These are phyloP conservation scores for Naja naja DNA, from an alignment of 2,113 vertebrate genomes.

Conservation along the genomic window DNA sequence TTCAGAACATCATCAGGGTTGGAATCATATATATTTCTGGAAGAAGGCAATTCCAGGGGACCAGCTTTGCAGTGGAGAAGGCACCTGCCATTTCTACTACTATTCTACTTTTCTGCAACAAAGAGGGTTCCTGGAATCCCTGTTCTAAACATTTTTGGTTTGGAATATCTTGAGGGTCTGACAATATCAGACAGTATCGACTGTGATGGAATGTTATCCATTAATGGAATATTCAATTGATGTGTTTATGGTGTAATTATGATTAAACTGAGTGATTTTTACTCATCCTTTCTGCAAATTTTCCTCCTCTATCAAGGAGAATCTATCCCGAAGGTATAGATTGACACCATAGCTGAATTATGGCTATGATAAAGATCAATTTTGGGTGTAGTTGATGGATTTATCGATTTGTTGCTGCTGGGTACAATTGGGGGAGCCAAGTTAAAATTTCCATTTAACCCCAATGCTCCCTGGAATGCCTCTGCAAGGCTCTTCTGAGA, in stretches of 20 bases:
- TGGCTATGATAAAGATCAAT: not conserved
- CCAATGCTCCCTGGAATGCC: not conserved
- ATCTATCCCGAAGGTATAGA: not conserved
- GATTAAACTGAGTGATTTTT: not conserved
- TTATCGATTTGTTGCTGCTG: not conserved
- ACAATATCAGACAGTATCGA: not conserved
- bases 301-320: not conserved
- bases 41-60: not conserved
- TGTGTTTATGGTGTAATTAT: not conserved
- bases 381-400: not conserved
- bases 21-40: not conserved
- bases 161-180: not conserved
- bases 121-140: not conserved
- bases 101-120: not conserved
- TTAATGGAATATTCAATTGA: not conserved
- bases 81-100: not conserved
- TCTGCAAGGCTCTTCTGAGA: not conserved
- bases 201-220: not conserved
- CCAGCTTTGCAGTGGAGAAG: not conserved
- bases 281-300: not conserved
- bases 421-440: not conserved
- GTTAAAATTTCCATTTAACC: not conserved
- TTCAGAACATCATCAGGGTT: not conserved
- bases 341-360: not conserved
- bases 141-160: not conserved